Base-by-base conservation (phyloP, 2,888 invertebrate genomes). In the Emmelina monodactyla region DNA sequence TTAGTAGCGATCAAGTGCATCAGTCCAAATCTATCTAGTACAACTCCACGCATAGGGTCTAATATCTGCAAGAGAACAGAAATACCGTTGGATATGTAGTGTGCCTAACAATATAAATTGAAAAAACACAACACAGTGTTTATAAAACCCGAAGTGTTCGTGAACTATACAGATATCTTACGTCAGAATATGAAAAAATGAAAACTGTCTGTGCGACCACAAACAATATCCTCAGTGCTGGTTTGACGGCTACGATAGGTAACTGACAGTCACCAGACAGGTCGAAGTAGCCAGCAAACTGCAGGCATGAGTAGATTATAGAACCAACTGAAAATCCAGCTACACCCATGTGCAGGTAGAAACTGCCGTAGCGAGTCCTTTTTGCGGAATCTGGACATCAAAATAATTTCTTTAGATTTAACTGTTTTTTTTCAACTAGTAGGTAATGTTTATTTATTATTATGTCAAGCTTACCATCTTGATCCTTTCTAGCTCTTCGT, bases 1-100 rank as follows among this genome's bases (percentile, higher is more conserved):
- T 96, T 96, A 10, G 94, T 94, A 1, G 94, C 95, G 41, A 96
- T 87, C 82, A 94, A 84, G 61, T 97, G 96, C 94, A 96, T 95
- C 10, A 95, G 79, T 0, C 96, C 96, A 49, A 96, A 92, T 47
- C 94, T 85, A n/a, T 78, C 75, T 2, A 79, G 45, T 0, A 79
- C 76, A 3, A 78, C 67, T 7, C 78, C 79, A 40, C 75, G 58
- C 75, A 79, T 76, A 7, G 76, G 76, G 39, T 75, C 68, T 32
- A 79, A 47, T 37, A 73, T 62, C 79, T 79, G 57, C 16, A 57
- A 62, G 45, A 37, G 31, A 19, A 6, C 5, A 9, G 5, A 6
- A 19, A 19, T 19, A 9, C 19, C 9, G 5, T 5, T 19, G 5
- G 19, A 33, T 14, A 13, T 28, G 15, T 25, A 36, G 32, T 29